Evolutionary conservation across 2,113 vertebrate species (phyloP), one percentile per base, ranked within the genome.

Genomic region (Labeo rohita): DNA sequence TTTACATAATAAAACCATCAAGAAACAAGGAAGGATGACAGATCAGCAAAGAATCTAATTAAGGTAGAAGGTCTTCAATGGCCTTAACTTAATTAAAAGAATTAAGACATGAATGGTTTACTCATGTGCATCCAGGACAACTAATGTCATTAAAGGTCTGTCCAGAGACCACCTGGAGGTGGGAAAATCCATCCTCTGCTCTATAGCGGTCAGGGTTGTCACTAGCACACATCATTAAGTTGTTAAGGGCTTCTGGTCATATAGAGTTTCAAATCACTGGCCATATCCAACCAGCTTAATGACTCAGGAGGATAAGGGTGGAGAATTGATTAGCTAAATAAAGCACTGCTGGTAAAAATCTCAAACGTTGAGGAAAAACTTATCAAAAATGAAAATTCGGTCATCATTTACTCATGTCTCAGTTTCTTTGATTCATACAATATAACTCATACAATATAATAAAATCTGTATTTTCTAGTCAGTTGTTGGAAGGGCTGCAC

Each of bases 221-320:
- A 59, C 50, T 54, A 85, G 73, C 80, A 83, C 79, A 85, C 87
- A 78, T 85, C 79, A 83, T 85, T 83, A 88, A 74, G 79, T 52
- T 78, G 85, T 72, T 88, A 86, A 89, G 70, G 75, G 59, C 78
- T 80, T 81, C 23, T 80, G 85, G 77, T 72, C 66, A 72, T 56
- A 18, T 77, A 56, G 43, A 52, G 81, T 77, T 28, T 39, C 39
- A 88, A 86, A 86, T 86, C 81, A 84, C 34, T 50, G 76, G 76
- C 75, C 61, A 70, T 73, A 72, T 86, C 74, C n/a, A 54, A 79
- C 70, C 56, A 74, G 87, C 80, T 21, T 36, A 13, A 49, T 16
- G 61, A 65, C 61, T 63, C 21, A 2, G 21, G 34, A 2, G 21
- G 34, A 79, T 65, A 18, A 70, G 34, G 68, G 16, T 72, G 43